Base-by-base conservation (phyloP, 2,113 vertebrate genomes). In the Monopterus albus region DNA sequence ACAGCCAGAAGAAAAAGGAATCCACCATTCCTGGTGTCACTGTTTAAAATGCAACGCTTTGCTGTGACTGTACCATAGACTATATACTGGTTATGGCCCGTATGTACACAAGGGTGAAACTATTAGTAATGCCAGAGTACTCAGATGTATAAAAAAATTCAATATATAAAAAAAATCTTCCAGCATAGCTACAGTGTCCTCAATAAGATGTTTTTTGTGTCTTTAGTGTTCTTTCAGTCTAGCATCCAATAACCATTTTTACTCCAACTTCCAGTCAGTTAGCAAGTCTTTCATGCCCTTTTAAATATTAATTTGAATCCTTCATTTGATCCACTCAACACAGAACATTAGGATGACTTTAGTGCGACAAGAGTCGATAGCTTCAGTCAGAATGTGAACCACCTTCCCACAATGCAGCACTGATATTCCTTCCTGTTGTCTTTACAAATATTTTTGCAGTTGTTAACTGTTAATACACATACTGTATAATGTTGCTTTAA, bases 381-480 rank as follows among this genome's bases (percentile, higher is more conserved):
- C 29, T 7, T 31, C 29, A 31, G 29, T 31, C 29, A 31, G 29
- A 31, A 31, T 2, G 29, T 6, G 5, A 31, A 6, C 29, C 8
- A 31, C 29, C 29, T 31, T 31, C 8, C 5, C 29, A n/a, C n/a
- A 31, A 31, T 7, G 8, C 8, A 6, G 8, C 29, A 2, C 5
- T 31, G 8, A 2, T 7, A 23, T 49, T 8, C 13, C 13, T 20
- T 7, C 29, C 7, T 51, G 17, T 45, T 26, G 1, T 66, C 25
- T 51, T 62, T 72, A 36, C 40, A 20, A 52, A 33, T 58, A 20
- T 25, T 43, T 58, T 40, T 52, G 15, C 21, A 49, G 15, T 13
- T 25, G 17, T 55, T 26, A 33, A 47, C 46, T 66, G 28, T 59
- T 55, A 35, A 46, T 65, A 31, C 23, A 50, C 43, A 39, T 45